A percentile compares a stretch with the other conserved stretches of the same genome.
Conservation (phyloP, 2,888 invertebrate species). For the Belgica antarctica region DNA sequence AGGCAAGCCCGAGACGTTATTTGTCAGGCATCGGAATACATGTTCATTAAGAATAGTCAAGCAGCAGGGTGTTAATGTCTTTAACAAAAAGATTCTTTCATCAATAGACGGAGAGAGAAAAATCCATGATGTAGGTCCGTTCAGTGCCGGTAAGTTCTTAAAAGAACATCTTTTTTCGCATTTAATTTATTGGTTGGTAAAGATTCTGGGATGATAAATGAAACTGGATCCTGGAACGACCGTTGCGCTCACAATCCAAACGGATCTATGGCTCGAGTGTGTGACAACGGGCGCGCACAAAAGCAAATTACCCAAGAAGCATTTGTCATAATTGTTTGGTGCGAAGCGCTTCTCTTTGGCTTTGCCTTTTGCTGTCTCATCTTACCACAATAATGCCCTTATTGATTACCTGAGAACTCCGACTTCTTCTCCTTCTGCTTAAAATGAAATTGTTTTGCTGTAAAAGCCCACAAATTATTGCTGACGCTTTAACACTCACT, state of each 20-base stretch:
- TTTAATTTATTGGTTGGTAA: not conserved
- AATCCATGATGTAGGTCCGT: slow-evolving; percentile 19
- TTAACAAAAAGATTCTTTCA: slow-evolving; percentile 33
- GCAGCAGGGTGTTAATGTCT: slow-evolving; percentile 43
- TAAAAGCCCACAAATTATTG: slow-evolving; percentile 24
- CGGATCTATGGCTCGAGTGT: slow-evolving; percentile 8
- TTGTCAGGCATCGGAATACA: slow-evolving; percentile 37
- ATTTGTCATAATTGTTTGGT: not conserved
- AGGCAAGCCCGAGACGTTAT: slow-evolving; percentile 9
- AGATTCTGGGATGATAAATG: not conserved
- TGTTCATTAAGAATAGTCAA: slow-evolving; percentile 43
- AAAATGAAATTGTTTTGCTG: not conserved
- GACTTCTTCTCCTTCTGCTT: not conserved
- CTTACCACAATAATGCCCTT: not conserved
- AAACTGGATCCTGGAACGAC: slow-evolving; percentile 1
- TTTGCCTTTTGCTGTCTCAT: not conserved
- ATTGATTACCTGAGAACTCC: slow-evolving; percentile 10
- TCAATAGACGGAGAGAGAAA: slow-evolving; percentile 26
- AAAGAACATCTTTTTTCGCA: too few relatives aligned
- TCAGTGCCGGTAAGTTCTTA: not conserved
- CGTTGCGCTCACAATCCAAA: not conserved
- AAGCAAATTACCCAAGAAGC: slow-evolving; percentile 1
- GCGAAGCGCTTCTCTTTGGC: not conserved
- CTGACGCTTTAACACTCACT: slow-evolving; percentile 32
- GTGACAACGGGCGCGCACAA: too few relatives aligned